Evolutionary conservation across 2,113 vertebrate genomes (phyloP), one percentile per base, ranked within the genome.

Genomic region (Potamarius usumacintae): DNA sequence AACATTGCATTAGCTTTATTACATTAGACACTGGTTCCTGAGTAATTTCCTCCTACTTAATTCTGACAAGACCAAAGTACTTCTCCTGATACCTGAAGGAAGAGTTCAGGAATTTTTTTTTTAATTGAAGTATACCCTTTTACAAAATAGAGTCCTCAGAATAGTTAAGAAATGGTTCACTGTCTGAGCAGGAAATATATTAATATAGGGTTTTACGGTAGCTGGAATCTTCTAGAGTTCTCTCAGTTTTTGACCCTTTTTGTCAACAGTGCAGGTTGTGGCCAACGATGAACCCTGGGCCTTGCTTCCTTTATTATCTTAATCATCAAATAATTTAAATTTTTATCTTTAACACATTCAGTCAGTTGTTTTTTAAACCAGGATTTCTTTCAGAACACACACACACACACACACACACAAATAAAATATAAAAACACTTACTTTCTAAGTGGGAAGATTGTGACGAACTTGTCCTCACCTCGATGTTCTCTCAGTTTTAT

Each of bases 401-500:
- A 14, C 48, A 76, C 72, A 52, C 9, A 25, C 72, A 76, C 48
- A 52, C 22, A n/a, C 50, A n/a, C 1, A 15, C n/a, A 27, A 34
- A 84, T 74, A 81, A 53, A 85, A 57, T 22, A 34, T 50, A 53
- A 65, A 77, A n/a, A 3, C 48, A 52, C 91, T 92, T 88, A 93
- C 92, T 48, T 87, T 88, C 5, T 82, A 50, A 15, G 85, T 86
- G n/a, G 20, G 30, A 86, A 82, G 58, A 53, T 50, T 78, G 50
- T 22, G 53, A 25, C 7, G 15, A 62, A 2, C 3, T 34, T 9
- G n/a, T n/a, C 6, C 5, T 20, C 60, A 30, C 67, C 71, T 83
- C 52, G 22, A 22, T 42, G 79, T 53, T 74, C 71, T 9, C 3
- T 52, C 50, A 82, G 81, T 91, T 85, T 88, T 93, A 93, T 93